These are phyloP conservation scores for Apostichopus parvimensis DNA, from an alignment of 35 echinoderm and acorn worm species.

Conservation along the genomic window DNA sequence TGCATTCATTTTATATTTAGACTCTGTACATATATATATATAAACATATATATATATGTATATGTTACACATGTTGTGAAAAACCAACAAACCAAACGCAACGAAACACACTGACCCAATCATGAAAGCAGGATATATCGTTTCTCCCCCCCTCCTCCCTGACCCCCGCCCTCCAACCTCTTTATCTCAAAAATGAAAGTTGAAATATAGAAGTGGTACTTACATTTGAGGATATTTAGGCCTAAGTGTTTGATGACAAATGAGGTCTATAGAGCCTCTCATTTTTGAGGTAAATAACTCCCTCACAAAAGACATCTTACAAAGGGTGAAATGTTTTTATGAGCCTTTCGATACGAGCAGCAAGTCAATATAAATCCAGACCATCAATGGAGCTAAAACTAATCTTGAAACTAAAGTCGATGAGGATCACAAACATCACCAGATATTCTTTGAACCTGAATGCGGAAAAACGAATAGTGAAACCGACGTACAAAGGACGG, in stretches of 20 bases:
- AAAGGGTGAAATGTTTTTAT: background rate
- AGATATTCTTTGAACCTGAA: background rate
- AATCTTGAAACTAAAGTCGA: background rate
- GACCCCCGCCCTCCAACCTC: too few relatives aligned
- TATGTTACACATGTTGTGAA: too few relatives aligned
- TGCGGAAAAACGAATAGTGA: background rate
- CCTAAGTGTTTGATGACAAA: background rate
- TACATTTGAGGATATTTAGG: background rate
- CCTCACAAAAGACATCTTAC: background rate
- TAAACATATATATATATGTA: too few relatives aligned
- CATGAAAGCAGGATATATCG: too few relatives aligned
- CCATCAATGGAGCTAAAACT: background rate
- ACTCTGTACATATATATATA: too few relatives aligned
- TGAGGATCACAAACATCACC: background rate
- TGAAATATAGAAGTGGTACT: too few relatives aligned
- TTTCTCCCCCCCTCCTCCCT: too few relatives aligned
- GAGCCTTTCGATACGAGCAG: background rate
- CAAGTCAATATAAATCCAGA: background rate
- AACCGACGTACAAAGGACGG: background rate
- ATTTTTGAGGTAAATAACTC: background rate
- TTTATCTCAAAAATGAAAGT: too few relatives aligned
- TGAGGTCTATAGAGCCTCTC: background rate
- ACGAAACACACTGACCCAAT: too few relatives aligned
- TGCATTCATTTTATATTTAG: too few relatives aligned
- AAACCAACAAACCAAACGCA: too few relatives aligned